Evolutionary conservation across 1,140 invertebrate genomes (phyloP).

Genomic region (Zaprionus inermis): DNA sequence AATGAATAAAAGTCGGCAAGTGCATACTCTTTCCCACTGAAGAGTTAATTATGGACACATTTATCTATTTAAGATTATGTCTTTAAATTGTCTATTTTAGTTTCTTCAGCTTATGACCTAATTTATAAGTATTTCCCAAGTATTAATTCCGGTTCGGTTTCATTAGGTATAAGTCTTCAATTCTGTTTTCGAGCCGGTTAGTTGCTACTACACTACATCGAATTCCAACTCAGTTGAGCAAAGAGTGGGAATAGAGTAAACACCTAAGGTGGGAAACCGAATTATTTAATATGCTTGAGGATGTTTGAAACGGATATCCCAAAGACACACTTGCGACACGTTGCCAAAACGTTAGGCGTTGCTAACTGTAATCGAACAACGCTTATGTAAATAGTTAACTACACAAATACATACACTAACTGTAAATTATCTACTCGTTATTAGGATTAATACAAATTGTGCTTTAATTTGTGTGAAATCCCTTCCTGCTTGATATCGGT

Average conservation of each 20-base stretch:
- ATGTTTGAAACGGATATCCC: neutral
- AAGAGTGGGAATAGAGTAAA: neutral
- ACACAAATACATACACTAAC: conserved; percentile 30
- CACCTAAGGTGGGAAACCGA: neutral
- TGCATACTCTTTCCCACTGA: conserved; percentile 21
- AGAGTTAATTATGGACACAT: no score
- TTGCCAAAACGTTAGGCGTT: conserved; percentile 62
- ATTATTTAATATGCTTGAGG: neutral
- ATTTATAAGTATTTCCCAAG: neutral
- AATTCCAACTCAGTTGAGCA: neutral
- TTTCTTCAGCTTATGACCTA: neutral
- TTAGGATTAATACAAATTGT: conserved; percentile 46
- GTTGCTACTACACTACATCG: neutral
- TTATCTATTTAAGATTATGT: neutral
- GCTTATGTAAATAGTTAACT: conserved; percentile 48
- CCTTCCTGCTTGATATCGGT: neutral
- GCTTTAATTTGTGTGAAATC: conserved; percentile 46
- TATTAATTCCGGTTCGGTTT: conserved; percentile 25
- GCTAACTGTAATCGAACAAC: conserved; percentile 12
- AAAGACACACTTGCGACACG: conserved; percentile 26
- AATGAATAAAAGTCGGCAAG: conserved; percentile 19
- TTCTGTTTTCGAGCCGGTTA: conserved; percentile 5
- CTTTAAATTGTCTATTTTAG: neutral
- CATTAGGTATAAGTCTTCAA: conserved; percentile 18
- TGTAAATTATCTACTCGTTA: conserved; percentile 77